Percentiles rank a stretch among this genome's conserved stretches.
Evolutionary conservation across 2,797 vertebrate genomes (phyloP).

Genomic region (Smutsia temminckii): DNA sequence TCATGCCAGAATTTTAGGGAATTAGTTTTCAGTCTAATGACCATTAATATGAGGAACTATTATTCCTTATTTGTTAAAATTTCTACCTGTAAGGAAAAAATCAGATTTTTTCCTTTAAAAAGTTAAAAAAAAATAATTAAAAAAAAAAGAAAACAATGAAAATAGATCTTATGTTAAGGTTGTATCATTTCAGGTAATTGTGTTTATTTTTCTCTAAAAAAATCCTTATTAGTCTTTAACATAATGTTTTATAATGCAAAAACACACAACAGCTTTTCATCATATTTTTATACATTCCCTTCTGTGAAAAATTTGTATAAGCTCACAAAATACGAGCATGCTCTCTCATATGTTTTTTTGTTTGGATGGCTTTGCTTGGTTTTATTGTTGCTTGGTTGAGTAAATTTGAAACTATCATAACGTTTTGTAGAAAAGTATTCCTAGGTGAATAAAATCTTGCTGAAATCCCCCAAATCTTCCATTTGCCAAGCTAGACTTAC

Average conservation of each 20-base stretch:
- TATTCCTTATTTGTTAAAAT: not conserved
- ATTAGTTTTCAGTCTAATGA: constrained; percentile 15
- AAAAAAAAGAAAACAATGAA: not conserved
- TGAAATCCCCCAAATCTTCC: constrained; percentile 50
- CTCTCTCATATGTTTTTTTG: not conserved
- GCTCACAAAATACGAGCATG: not conserved
- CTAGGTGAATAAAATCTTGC: not conserved
- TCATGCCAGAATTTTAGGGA: not conserved
- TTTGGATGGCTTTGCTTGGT: not conserved
- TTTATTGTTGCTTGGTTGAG: not conserved
- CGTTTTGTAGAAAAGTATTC: not conserved
- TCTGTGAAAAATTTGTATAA: not conserved
- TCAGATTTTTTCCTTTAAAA: not conserved
- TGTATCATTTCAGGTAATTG: not conserved
- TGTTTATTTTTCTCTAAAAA: not conserved
- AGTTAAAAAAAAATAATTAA: not conserved
- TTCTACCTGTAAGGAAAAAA: not conserved
- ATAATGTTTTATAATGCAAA: not conserved
- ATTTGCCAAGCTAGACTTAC: constrained; percentile 53
- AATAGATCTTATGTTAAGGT: not conserved
- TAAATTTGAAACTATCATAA: not conserved
- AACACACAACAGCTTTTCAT: not conserved
- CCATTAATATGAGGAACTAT: not conserved
- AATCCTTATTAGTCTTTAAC: not conserved
- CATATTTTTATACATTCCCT: not conserved